Percentiles rank a stretch among this genome's conserved stretches.
Evolutionary conservation across 1,140 invertebrate species (phyloP).

Genomic region (Zaprionus camerounensis): DNA sequence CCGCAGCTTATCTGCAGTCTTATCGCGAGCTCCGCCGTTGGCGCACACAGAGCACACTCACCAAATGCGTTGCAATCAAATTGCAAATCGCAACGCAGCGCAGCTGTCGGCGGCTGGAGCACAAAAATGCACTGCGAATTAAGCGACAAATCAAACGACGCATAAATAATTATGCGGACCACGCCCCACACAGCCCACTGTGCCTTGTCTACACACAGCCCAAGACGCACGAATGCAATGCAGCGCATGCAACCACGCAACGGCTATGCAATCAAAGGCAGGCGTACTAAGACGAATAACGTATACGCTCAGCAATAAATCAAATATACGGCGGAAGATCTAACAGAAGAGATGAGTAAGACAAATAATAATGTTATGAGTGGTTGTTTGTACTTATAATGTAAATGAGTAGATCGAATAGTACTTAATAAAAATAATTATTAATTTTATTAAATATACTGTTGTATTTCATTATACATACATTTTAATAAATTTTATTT

Average conservation of each 20-base stretch:
- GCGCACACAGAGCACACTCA: neutral
- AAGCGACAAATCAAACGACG: conserved; percentile 55
- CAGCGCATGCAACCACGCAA: neutral
- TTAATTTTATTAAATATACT: too few relatives aligned
- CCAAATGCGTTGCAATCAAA: conserved; percentile 27
- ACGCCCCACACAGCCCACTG: neutral
- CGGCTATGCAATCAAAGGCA: neutral
- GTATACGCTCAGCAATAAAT: neutral
- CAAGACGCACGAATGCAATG: neutral
- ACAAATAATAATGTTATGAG: too few relatives aligned
- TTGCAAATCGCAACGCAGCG: conserved; percentile 19
- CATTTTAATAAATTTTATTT: too few relatives aligned
- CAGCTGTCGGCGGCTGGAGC: conserved; percentile 49
- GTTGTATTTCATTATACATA: too few relatives aligned
- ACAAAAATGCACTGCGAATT: conserved; percentile 32
- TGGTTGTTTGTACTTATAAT: too few relatives aligned
- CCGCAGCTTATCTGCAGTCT: conserved; percentile 34
- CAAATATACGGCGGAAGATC: neutral
- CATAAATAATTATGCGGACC: conserved; percentile 55
- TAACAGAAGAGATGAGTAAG: too few relatives aligned
- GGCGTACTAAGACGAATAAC: neutral
- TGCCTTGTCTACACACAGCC: neutral
- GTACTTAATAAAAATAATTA: too few relatives aligned
- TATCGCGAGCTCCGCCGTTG: neutral
- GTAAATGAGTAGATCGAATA: too few relatives aligned